Evolutionary conservation across 2,888 invertebrate species (phyloP), one percentile per base, ranked within the genome.

Genomic region (Drosophila mercatorum): DNA sequence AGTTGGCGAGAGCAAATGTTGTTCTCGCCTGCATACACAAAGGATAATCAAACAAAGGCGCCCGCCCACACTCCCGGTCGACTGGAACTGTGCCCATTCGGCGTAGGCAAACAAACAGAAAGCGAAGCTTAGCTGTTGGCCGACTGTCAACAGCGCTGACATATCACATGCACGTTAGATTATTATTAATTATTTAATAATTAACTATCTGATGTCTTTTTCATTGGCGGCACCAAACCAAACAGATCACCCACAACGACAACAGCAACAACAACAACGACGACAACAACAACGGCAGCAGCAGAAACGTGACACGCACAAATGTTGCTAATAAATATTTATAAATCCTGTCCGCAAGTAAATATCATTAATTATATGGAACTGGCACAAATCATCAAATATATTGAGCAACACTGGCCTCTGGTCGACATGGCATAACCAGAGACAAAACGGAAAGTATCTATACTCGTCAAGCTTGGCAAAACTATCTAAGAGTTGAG

Each of bases 161-260:
- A 66, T 73, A 65, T 73, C 73, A 77, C 59, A 76, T 66, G 69
- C 38, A 62, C 44, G 62, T 49, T 53, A 77, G 73, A 76, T 76
- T 76, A 73, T 77, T 77, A 76, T 76, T 76, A 77, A 76, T 76
- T 77, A 76, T 73, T 60, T 55, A 69, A 76, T 76, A 77, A 77
- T 76, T 77, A 77, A 63, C 72, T 76, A 58, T 46, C 43, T 64
- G 66, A 67, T 78, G 69, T 62, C 66, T 70, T 28, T 66, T 64
- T 56, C 68, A 43, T 40, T 61, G 60, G 58, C 51, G 43, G 51
- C 53, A 49, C 36, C 59, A 58, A 64, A 61, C 46, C 72, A 71
- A 75, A 63, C 72, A 71, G 47, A 71, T 67, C 71, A 46, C 41
- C 38, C 31, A 17, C 40, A 56, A 28, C 58, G 17, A 52, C 55